These are phyloP conservation scores for Nothura maculosa DNA, from an alignment of 2,797 vertebrate species.

Conservation along the genomic window DNA sequence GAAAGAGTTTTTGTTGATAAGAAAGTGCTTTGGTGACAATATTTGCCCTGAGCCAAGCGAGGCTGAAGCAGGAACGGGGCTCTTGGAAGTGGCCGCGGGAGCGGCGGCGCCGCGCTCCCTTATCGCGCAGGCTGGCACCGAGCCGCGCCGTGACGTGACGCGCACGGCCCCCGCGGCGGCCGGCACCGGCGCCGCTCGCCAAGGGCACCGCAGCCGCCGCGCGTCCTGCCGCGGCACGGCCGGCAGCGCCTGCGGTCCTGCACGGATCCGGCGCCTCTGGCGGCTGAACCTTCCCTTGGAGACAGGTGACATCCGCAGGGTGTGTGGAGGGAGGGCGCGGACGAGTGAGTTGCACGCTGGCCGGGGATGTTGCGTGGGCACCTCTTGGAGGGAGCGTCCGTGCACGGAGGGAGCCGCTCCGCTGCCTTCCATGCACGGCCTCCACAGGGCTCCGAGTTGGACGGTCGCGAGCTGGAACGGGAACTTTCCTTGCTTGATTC, in stretches of 20 bases:
- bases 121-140: too few relatives aligned
- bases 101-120: background rate
- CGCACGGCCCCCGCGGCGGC: background rate
- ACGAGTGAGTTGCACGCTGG: background rate
- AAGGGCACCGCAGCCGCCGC: background rate
- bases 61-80: fast-evolving
- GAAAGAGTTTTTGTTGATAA: background rate
- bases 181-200: too few relatives aligned
- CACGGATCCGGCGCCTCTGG: fast-evolving
- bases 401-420: background rate
- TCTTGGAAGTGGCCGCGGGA: background rate
- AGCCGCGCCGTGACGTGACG: constrained; percentile 22
- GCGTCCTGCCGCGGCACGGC: background rate
- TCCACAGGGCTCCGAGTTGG: fast-evolving
- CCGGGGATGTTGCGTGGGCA: background rate
- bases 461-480: background rate
- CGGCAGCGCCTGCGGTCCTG: background rate
- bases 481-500: background rate
- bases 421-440: fast-evolving
- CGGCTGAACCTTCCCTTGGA: background rate
- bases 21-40: background rate
- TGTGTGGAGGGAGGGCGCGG: fast-evolving
- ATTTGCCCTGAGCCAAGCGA: fast-evolving
- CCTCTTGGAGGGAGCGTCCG: background rate
- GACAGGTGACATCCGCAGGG: fast-evolving